Evolutionary conservation across 2,888 invertebrate genomes (phyloP).

Genomic region (Ophioninae sp.): DNA sequence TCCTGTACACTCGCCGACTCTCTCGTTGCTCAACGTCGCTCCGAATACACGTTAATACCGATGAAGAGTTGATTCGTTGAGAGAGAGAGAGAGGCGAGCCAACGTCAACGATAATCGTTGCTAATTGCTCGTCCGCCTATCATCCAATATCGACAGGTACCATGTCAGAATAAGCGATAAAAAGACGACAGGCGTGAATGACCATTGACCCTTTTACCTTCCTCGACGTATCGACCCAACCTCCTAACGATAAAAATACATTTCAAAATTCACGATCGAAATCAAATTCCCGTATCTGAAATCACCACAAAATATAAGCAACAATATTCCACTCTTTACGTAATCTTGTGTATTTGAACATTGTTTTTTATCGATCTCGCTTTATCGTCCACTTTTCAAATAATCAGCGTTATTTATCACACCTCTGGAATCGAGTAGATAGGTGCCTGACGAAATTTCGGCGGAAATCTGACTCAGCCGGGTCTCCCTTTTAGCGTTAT

Average conservation of each 20-base stretch:
- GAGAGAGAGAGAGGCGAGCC: constrained; percentile 36
- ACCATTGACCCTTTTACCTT: constrained; percentile 36
- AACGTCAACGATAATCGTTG: constrained; percentile 55
- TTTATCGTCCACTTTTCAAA: no score
- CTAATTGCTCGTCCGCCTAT: constrained; percentile 57
- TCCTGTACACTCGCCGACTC: constrained; percentile 38
- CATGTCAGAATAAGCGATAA: constrained; percentile 23
- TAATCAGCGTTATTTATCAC: no score
- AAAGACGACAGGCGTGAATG: constrained; percentile 34
- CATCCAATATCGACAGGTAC: constrained; percentile 45
- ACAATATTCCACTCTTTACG: no score
- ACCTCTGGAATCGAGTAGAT: no score
- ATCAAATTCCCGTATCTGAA: no score
- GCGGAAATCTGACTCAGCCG: constrained; percentile 6
- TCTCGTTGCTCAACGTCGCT: constrained; percentile 50
- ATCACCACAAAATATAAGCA: no score
- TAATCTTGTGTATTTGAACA: no score
- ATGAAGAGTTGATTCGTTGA: constrained; percentile 53
- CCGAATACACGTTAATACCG: constrained; percentile 51
- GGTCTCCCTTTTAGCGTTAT: constrained; percentile 23
- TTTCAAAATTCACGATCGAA: no score
- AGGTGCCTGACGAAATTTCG: constrained; percentile 8
- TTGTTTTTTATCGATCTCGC: no score
- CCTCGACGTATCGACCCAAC: neutral
- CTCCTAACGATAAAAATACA: no score